A percentile compares a stretch with the other conserved stretches of the same genome.
phyloP scores from a whole-genome alignment of 2,888 invertebrate genomes.

The Amphiduros pacificus region DNA sequence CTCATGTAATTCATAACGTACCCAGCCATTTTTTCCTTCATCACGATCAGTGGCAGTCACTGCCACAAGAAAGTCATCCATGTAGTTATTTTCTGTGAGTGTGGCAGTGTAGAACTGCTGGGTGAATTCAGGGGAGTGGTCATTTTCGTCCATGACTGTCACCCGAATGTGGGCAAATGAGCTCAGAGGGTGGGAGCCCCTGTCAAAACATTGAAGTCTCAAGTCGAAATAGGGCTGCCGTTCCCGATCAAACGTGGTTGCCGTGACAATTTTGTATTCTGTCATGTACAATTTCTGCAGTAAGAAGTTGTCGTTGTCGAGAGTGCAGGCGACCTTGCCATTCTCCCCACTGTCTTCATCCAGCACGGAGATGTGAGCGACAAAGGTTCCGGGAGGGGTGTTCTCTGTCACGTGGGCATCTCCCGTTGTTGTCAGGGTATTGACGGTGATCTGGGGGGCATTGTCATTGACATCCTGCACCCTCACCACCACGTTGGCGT shows the following conservation, averaged over 20 bases:
- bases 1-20: conserved; percentile 37
- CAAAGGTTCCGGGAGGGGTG: conserved; percentile 24
- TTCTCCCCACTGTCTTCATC: conserved; percentile 24
- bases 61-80: conserved; percentile 13
- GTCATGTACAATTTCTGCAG: conserved; percentile 28
- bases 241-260: conserved; percentile 25
- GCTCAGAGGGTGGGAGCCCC: conserved; percentile 19
- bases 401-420: conserved; percentile 43
- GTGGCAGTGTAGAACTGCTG: conserved; percentile 19
- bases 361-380: conserved; percentile 27
- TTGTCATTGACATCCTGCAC: conserved; percentile 80
- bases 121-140: conserved; percentile 26
- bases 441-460: conserved; percentile 80
- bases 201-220: conserved; percentile 22
- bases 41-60: conserved; percentile 29
- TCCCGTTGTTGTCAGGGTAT: conserved; percentile 81
- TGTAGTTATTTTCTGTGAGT: conserved; percentile 23
- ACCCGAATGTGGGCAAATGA: conserved; percentile 15
- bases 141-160: conserved; percentile 26
- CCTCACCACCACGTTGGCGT: conserved; percentile 65
- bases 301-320: conserved; percentile 44
- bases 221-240: conserved; percentile 18
- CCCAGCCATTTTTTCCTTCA: conserved; percentile 43
- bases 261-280: conserved; percentile 23
- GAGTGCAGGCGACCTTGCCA: conserved; percentile 26